phyloP scores from a whole-genome alignment of 2,888 invertebrate species.

The Theretra japonica region DNA sequence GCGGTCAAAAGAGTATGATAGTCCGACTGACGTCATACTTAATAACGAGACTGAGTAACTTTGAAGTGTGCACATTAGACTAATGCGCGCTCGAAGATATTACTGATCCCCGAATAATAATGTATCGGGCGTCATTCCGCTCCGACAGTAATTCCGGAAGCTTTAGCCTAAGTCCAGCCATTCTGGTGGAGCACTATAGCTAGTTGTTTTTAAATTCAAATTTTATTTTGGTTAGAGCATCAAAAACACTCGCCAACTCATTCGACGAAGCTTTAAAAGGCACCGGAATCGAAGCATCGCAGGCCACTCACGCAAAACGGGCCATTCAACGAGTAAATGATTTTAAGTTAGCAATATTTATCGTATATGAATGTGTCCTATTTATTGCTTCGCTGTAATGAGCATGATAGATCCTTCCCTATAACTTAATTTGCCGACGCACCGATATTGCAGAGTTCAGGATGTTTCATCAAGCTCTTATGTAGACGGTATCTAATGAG shows the following conservation, averaged over 20 bases:
- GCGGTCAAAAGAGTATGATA: too few relatives aligned
- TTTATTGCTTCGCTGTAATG: too few relatives aligned
- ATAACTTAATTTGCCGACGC: too few relatives aligned
- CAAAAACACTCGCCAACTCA: conserved; percentile 2
- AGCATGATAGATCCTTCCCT: too few relatives aligned
- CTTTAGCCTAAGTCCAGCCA: not conserved
- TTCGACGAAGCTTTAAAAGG: not conserved
- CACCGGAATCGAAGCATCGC: not conserved
- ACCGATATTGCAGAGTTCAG: too few relatives aligned
- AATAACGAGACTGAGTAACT: not conserved
- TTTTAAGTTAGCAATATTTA: not conserved
- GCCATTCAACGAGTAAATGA: not conserved
- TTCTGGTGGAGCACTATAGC: not conserved
- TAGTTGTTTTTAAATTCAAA: conserved; percentile 3
- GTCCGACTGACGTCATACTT: not conserved
- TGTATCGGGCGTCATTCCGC: not conserved
- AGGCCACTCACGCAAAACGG: not conserved
- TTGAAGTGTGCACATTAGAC: too few relatives aligned
- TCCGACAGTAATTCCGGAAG: not conserved
- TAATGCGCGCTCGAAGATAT: not conserved
- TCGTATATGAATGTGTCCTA: not conserved
- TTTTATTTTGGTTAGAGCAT: conserved; percentile 1
- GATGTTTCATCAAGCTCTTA: too few relatives aligned
- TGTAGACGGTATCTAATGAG: not conserved
- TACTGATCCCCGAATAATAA: not conserved